Conservation (phyloP, 2,113 vertebrate species). For the Engraulis encrasicolus region DNA sequence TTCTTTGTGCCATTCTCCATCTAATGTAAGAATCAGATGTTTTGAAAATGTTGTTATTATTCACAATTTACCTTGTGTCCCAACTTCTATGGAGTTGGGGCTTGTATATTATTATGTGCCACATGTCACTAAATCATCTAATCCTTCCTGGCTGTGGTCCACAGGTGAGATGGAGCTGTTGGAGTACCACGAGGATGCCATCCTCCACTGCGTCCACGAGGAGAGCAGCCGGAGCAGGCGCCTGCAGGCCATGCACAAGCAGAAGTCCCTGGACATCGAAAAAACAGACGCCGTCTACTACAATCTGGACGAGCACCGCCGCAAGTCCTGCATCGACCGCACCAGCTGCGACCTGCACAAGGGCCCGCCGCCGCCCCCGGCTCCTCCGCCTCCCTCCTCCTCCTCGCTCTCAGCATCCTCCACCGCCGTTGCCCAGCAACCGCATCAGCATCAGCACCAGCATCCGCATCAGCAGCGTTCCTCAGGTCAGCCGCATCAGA, state of each 20-base stretch:
- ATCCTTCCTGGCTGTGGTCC: slow-evolving; percentile 25
- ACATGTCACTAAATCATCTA: no score
- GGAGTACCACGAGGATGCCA: slow-evolving; percentile 95
- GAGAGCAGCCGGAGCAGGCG: slow-evolving; percentile 94
- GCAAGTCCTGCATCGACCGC: slow-evolving; percentile 97
- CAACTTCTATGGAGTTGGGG: no score
- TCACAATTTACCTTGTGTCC: no score
- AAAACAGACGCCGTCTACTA: slow-evolving; percentile 97
- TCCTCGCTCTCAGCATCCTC: no score
- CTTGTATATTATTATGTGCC: no score
- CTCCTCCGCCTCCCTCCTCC: slow-evolving; percentile 67
- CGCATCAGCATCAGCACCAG: no score
- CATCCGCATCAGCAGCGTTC: no score
- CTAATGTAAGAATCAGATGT: no score
- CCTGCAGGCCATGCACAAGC: slow-evolving; percentile 94
- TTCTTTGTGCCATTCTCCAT: no score
- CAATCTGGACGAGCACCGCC: slow-evolving; percentile 91
- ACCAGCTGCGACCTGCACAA: slow-evolving; percentile 87
- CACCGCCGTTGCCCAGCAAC: slow-evolving; percentile 32
- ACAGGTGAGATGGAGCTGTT: slow-evolving; percentile 98
- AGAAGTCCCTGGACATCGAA: slow-evolving; percentile 97
- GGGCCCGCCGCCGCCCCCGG: slow-evolving; percentile 63
- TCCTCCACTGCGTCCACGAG: slow-evolving; percentile 92
- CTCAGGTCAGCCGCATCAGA: slow-evolving; percentile 72
- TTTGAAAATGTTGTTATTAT: no score